phyloP scores from a whole-genome alignment of 2,888 invertebrate genomes.

The Morinoia aosen region DNA sequence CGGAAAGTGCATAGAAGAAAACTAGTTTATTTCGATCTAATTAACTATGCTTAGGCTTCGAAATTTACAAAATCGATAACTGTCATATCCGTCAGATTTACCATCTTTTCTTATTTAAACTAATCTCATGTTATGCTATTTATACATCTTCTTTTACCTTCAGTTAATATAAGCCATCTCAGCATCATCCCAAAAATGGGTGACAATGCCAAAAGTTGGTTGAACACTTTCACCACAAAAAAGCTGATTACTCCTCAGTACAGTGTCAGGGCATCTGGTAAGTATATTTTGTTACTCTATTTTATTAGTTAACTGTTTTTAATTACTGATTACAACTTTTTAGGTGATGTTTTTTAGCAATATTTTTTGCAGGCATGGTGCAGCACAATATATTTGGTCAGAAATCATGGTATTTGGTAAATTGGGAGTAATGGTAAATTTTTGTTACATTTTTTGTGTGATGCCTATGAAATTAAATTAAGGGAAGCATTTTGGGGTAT shows the following conservation, averaged over 20 bases:
- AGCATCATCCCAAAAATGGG: slow-evolving; percentile 53
- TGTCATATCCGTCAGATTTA: no score
- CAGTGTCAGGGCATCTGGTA: slow-evolving; percentile 87
- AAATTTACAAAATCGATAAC: no score
- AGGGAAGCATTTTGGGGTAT: no score
- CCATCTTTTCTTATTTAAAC: no score
- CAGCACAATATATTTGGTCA: background rate
- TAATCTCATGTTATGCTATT: no score
- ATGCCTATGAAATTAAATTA: background rate
- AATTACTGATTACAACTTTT: background rate
- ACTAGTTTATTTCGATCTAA: no score
- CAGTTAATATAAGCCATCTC: background rate
- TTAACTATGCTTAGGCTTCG: no score
- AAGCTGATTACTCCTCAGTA: slow-evolving; percentile 82
- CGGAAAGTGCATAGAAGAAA: no score
- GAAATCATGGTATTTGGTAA: background rate
- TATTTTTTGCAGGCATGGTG: background rate
- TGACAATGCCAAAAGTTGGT: slow-evolving; percentile 83
- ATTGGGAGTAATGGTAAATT: background rate
- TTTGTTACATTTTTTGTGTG: background rate
- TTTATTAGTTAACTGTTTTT: background rate
- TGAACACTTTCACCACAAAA: slow-evolving; percentile 91
- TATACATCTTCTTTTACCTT: no score
- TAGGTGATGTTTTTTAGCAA: background rate
- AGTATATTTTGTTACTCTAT: slow-evolving; percentile 68